These are phyloP conservation scores for Heliothis virescens DNA, from an alignment of 1,140 invertebrate genomes.

Conservation along the genomic window DNA sequence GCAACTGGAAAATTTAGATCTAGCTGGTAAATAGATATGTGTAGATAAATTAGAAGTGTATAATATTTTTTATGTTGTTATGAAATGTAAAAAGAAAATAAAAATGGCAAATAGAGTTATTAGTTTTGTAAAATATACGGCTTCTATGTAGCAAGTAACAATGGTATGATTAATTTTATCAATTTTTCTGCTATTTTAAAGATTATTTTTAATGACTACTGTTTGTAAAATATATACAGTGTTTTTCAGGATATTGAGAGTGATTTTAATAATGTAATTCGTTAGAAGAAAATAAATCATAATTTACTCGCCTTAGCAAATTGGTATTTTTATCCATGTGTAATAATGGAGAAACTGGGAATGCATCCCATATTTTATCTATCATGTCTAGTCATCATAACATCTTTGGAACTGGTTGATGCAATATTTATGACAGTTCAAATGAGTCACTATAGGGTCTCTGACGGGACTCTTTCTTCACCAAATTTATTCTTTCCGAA, in stretches of 20 bases:
- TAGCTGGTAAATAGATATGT: background rate
- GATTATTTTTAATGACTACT: background rate
- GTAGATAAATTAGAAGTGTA: constrained; percentile 22
- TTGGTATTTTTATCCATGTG: no score
- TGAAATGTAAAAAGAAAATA: constrained; percentile 6
- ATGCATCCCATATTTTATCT: no score
- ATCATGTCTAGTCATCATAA: no score
- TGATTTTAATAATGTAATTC: background rate
- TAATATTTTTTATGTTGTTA: constrained; percentile 25
- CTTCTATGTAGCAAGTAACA: background rate
- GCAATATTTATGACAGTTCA: no score
- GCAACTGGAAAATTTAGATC: background rate
- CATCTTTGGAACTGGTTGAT: no score
- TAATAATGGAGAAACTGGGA: no score
- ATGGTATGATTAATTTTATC: constrained; percentile 10
- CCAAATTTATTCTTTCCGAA: no score
- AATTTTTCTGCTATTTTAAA: constrained; percentile 11
- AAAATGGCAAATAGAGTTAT: constrained; percentile 14
- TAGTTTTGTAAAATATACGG: constrained; percentile 33
- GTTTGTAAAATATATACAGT: constrained; percentile 17
- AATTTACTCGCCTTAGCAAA: no score
- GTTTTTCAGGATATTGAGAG: background rate
- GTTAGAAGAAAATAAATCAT: no score
- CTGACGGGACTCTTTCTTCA: no score
- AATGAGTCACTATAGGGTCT: no score